These are phyloP conservation scores for Cistogaster globosa DNA, from an alignment of 2,888 invertebrate species.

Conservation along the genomic window DNA sequence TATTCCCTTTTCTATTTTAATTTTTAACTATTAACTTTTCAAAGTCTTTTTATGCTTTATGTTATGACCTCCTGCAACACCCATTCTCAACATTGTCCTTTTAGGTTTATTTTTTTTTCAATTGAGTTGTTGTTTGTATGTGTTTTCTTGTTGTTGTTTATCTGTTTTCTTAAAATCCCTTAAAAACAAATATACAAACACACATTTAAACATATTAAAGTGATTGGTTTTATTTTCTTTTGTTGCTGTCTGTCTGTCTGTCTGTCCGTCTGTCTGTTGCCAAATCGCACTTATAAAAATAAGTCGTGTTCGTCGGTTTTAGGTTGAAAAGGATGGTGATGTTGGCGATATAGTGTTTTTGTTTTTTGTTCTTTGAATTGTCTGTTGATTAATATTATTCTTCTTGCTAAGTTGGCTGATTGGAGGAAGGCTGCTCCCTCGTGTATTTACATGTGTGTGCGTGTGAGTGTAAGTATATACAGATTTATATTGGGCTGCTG, in stretches of 20 bases:
- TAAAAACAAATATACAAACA: conserved; percentile 30
- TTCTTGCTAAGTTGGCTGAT: conserved; percentile 28
- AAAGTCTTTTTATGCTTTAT: conserved; percentile 32
- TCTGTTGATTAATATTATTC: conserved; percentile 63
- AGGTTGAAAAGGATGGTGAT: conserved; percentile 8
- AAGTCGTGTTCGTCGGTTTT: conserved; percentile 4
- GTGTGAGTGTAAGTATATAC: neutral
- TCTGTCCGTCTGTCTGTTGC: conserved; percentile 33
- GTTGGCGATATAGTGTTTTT: conserved; percentile 29
- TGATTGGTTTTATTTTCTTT: conserved; percentile 30
- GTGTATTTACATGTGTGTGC: neutral
- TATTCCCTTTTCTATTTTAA: conserved; percentile 30
- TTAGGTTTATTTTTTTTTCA: conserved; percentile 28
- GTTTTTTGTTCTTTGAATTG: conserved; percentile 39
- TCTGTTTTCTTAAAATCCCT: conserved; percentile 43
- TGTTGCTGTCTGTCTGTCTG: neutral
- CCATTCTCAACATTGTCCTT: conserved; percentile 23
- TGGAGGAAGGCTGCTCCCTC: neutral
- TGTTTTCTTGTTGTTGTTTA: conserved; percentile 26
- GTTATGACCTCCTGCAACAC: conserved; percentile 25
- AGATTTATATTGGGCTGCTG: neutral
- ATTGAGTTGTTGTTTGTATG: conserved; percentile 10
- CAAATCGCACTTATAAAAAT: conserved; percentile 43
- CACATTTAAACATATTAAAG: conserved; percentile 39
- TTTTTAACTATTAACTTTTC: conserved; percentile 34